Evolutionary conservation across 2,888 invertebrate genomes (phyloP).

Genomic region (Teleogryllus oceanicus): DNA sequence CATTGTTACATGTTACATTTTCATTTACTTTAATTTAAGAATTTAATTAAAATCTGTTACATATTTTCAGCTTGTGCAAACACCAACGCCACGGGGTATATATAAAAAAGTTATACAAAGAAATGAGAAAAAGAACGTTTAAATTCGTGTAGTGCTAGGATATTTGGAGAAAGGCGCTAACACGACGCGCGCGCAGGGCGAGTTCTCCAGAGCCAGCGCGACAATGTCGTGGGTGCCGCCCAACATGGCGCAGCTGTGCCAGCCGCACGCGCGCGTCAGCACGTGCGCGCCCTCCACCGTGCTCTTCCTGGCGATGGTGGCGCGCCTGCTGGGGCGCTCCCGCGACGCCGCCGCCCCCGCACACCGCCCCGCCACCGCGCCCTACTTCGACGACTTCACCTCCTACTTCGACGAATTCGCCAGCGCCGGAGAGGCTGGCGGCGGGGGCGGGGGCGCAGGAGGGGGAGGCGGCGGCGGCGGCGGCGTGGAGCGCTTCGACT

Average conservation of each 20-base stretch:
- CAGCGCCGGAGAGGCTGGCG: neutral
- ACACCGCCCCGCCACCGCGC: neutral
- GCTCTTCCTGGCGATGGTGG: conserved; percentile 57
- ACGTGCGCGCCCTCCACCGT: conserved; percentile 59
- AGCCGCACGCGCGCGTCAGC: conserved; percentile 54
- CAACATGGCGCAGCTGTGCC: conserved; percentile 55
- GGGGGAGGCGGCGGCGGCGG: neutral
- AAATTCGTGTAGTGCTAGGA: too few species aligned
- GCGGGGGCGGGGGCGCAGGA: neutral
- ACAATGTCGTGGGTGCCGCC: conserved; percentile 43
- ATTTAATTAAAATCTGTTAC: too few species aligned
- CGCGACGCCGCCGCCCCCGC: conserved; percentile 43
- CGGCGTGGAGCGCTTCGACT: conserved; percentile 53
- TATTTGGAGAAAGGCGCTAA: too few species aligned
- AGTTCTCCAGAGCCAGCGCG: neutral
- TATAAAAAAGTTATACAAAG: too few species aligned
- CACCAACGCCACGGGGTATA: too few species aligned
- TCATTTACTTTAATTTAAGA: too few species aligned
- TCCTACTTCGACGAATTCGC: neutral
- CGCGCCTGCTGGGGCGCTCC: conserved; percentile 57
- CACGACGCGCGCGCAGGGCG: too few species aligned
- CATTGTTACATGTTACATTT: too few species aligned
- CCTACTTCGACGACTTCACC: neutral
- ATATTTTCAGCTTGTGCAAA: too few species aligned
- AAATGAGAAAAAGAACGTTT: too few species aligned